Base-by-base conservation (phyloP, 2,113 vertebrate genomes). In the Herpetotheres cachinnans region DNA sequence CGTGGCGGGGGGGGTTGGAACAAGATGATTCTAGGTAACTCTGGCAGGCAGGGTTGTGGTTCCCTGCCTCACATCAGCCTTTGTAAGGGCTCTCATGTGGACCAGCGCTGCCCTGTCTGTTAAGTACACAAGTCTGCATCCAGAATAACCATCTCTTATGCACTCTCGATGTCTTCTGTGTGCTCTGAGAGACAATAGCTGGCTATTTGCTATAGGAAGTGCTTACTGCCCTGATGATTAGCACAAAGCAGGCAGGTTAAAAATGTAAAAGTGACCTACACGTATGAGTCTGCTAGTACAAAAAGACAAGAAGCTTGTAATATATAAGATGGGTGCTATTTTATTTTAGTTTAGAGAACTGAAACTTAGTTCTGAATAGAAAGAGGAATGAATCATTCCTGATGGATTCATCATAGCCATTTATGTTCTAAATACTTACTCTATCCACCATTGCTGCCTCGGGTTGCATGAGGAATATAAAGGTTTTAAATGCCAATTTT, bases 371-470 rank as follows among this genome's bases (percentile, higher is more conserved):
- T 93, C 65, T 80, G 59, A 78, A 65, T 54, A 77, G 93, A 87
- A 85, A 70, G 82, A 92, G 12, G 29, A 32, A 76, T 95, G 96
- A 96, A 97, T 97, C 59, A 81, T 36, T 95, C 74, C 61, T 96
- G 95, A 97, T 92, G 93, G 94, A 86, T 91, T 95, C 72, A 86
- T 87, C n/a, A 42, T 32, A 81, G 88, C 90, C 62, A 15, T 89
- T 97, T 94, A 20, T 86, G 56, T 82, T 94, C 67, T 55, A 78
- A 95, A 50, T 27, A 34, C 79, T 94, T 32, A 7, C 61, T 77
- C 40, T 72, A 63, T 83, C 81, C 59, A 85, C 62, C 32, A 3
- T 29, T 50, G 56, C 76, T 50, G 80, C 93, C 73, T 93, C 40
- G 2, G 52, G 71, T 81, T 78, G 62, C 36, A 38, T 42, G 49